Conservation (phyloP, 92 coral and sea anemone species). For the Phenganax marumi region DNA sequence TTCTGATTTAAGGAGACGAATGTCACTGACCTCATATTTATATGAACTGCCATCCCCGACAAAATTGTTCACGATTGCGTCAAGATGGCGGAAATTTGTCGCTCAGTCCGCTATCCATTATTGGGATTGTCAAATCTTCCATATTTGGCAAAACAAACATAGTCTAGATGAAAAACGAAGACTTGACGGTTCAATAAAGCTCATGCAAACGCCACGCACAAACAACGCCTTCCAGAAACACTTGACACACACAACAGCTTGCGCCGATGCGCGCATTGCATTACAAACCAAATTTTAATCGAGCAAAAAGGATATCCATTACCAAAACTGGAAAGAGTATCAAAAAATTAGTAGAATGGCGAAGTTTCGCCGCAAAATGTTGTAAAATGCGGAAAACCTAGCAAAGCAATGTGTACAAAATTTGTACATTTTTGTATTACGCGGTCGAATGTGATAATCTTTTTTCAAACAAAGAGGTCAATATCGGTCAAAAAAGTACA, state of each 20-base stretch:
- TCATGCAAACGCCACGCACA: no score
- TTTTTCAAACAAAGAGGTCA: not conserved
- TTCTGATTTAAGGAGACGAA: not conserved
- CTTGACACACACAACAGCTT: no score
- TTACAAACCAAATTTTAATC: no score
- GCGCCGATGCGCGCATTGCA: no score
- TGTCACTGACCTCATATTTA: not conserved
- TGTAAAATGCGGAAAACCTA: no score
- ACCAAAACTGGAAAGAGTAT: no score
- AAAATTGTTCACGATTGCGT: not conserved
- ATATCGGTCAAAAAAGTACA: no score
- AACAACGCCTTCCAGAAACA: no score
- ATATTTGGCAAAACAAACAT: conserved; percentile 98
- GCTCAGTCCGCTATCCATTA: conserved; percentile 92
- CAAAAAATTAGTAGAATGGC: no score
- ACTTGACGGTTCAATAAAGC: no score
- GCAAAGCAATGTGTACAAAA: not conserved
- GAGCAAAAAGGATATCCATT: no score
- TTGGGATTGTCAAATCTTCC: conserved; percentile 93
- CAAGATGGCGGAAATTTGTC: conserved; percentile 72
- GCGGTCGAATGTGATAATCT: not conserved
- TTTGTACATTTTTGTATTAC: not conserved
- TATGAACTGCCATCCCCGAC: not conserved
- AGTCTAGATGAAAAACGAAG: conserved; percentile 56
- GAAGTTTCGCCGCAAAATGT: no score